A percentile compares a stretch with the other conserved stretches of the same genome.
phyloP scores from a whole-genome alignment of 2,113 vertebrate genomes.

The Calypte anna region DNA sequence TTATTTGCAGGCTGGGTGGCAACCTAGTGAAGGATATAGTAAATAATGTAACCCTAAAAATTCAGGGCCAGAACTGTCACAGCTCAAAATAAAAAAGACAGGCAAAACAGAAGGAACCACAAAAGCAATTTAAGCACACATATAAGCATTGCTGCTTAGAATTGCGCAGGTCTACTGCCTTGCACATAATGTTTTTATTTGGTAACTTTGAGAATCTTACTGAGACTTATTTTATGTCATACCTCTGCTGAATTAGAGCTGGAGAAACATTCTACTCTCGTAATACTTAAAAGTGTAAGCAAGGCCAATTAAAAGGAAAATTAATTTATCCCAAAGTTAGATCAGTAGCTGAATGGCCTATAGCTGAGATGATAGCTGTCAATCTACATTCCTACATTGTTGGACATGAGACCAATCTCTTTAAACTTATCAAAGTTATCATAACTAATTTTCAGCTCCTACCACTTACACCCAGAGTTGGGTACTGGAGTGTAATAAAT shows the following conservation, averaged over 20 bases:
- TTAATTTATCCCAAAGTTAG: not conserved
- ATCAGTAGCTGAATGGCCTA: not conserved
- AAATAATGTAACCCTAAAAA: not conserved
- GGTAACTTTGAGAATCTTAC: not conserved
- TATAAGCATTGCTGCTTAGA: not conserved
- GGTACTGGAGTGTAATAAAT: not conserved
- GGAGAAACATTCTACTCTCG: not conserved
- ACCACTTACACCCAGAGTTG: not conserved
- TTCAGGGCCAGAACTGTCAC: not conserved
- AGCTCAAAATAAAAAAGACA: not conserved
- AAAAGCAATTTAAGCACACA: not conserved
- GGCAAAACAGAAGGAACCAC: not conserved
- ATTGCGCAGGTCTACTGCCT: not conserved
- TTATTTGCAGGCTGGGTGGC: not conserved
- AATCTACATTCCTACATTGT: not conserved
- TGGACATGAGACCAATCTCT: not conserved
- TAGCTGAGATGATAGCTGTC: not conserved
- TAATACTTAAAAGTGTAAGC: not conserved
- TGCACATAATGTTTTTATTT: not conserved
- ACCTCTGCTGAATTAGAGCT: not conserved
- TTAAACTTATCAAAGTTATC: conserved; percentile 14
- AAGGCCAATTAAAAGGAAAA: not conserved
- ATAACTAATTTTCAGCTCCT: conserved; percentile 10
- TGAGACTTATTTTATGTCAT: not conserved
- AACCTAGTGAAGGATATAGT: not conserved